Percentiles rank a stretch among this genome's conserved stretches.
phyloP scores from a whole-genome alignment of 2,888 invertebrate species.

The Drosophila crucigera region DNA sequence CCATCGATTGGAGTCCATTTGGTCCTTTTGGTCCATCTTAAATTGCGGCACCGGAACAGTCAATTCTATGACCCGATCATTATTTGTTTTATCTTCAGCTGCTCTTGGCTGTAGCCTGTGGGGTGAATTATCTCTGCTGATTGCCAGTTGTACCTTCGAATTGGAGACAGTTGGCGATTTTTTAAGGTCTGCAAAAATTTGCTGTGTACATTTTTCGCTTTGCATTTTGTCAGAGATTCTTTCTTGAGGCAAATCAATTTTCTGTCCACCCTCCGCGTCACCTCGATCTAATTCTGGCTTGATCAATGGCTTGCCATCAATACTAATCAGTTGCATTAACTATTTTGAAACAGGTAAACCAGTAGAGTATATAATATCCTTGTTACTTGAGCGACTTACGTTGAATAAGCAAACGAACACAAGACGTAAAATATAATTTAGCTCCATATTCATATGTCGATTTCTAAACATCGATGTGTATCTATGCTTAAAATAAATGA shows the following conservation, averaged over 20 bases:
- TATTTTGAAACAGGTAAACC: background rate
- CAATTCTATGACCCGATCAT: constrained; percentile 1
- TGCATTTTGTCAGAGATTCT: background rate
- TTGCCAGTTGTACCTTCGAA: too few relatives aligned
- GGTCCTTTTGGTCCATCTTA: constrained; percentile 13
- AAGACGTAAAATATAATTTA: background rate
- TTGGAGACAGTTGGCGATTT: background rate
- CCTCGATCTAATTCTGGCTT: background rate
- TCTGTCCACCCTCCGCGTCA: background rate
- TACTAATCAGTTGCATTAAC: background rate
- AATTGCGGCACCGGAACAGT: constrained; percentile 36
- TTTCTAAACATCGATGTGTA: background rate
- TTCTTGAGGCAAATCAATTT: background rate
- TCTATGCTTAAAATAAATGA: background rate
- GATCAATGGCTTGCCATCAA: background rate
- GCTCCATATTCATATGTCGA: background rate
- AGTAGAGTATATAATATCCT: background rate
- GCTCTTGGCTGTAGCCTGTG: background rate
- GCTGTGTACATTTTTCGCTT: rapidly evolving
- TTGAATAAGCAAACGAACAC: background rate
- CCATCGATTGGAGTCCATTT: constrained; percentile 45
- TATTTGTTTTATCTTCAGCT: background rate
- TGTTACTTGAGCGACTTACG: background rate
- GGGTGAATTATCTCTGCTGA: background rate
- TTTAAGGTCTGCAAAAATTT: background rate